Percentiles rank a stretch among this genome's conserved stretches.
These are phyloP conservation scores for Brienomyrus longianalis DNA, from an alignment of 2,113 vertebrate species.

Conservation along the genomic window DNA sequence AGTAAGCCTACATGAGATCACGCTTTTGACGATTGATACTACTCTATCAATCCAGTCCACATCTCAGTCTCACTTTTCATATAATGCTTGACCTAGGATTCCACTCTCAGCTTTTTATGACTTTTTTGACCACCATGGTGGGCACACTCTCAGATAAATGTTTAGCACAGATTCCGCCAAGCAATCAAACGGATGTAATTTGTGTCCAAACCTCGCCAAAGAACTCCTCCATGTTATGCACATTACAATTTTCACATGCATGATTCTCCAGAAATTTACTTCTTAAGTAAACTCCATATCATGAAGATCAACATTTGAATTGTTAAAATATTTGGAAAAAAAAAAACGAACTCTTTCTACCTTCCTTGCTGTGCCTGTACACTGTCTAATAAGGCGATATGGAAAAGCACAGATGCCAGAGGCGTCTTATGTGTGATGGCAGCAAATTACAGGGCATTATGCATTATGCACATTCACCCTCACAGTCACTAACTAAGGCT, in stretches of 20 bases:
- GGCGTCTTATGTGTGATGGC: neutral
- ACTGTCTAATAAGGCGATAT: neutral
- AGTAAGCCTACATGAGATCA: neutral
- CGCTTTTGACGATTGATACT: neutral
- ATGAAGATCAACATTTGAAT: neutral
- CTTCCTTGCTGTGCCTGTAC: neutral
- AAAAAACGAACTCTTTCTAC: neutral
- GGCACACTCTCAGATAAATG: neutral
- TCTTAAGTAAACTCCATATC: neutral
- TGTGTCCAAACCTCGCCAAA: neutral
- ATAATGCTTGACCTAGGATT: neutral
- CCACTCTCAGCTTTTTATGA: neutral
- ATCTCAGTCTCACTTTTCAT: neutral
- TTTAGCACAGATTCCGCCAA: neutral
- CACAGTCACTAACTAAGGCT: neutral
- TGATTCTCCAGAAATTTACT: neutral
- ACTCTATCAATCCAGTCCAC: neutral
- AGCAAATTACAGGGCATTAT: neutral
- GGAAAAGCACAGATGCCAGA: neutral
- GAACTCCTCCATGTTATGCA: neutral
- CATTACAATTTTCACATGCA: neutral
- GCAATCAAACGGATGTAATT: neutral
- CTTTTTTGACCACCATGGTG: neutral
- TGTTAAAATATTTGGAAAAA: neutral
- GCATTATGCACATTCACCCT: neutral